Base-by-base conservation (phyloP, 2,113 vertebrate genomes). In the Ammospiza caudacuta region DNA sequence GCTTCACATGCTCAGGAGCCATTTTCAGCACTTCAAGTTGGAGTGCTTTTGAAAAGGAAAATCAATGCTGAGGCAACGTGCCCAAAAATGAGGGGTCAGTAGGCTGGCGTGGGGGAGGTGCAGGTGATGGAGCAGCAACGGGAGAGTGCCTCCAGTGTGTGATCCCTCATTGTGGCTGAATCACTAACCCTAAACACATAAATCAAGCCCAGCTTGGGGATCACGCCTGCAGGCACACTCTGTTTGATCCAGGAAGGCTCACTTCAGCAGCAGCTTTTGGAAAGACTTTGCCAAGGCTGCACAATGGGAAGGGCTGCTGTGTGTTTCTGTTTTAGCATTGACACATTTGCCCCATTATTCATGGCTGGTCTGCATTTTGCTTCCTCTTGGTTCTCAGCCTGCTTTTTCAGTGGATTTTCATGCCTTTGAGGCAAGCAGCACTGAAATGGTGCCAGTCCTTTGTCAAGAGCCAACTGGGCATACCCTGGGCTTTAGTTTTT, bases 361-460 rank as follows among this genome's bases (percentile, higher is more conserved):
- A 81, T 61, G 76, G 80, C 66, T 94, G 87, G 89, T 69, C 69
- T 66, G 87, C 22, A 33, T 82, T 97, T 94, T 87, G 89, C 84
- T 95, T 95, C 83, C 91, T 62, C 52, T 91, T 89, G 80, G 66
- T 94, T 96, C 91, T 89, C 81, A 93, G 83, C 64, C 84, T 82
- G 44, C 44, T 84, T 92, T 89, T 64, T 64, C 72, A 57, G 35
- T 79, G 91, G 69, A 12, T 61, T 96, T 94, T 75, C 76, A 49
- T 79, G 89, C 94, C 73, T 95, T 87, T 5, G 3, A 95, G 95
- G 86, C 87, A 89, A 84, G 61, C 69, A 91, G 54, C 54, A 75
- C 28, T 92, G 94, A 97, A 94, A 66, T 35, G 28, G 49, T 94
- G 96, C 94, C 94, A 94, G 62, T 46, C 39, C 62, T 95, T 89